phyloP scores from a whole-genome alignment of 2,797 vertebrate genomes.

The Pteronotus mesoamericanus region DNA sequence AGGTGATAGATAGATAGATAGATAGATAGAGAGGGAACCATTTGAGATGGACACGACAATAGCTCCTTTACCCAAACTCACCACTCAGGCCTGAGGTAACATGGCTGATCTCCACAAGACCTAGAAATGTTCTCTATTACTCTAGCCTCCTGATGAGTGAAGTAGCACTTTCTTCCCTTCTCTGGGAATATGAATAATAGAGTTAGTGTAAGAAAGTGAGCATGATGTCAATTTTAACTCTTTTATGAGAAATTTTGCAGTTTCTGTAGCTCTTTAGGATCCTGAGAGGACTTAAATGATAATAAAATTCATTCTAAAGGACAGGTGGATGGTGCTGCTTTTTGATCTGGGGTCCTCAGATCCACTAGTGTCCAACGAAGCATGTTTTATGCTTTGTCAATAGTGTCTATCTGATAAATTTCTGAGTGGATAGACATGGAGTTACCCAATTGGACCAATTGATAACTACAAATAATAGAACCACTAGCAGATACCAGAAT shows the following conservation, averaged over 20 bases:
- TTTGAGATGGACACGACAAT: not conserved
- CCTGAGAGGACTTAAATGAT: not conserved
- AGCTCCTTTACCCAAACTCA: not conserved
- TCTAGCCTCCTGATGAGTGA: not conserved
- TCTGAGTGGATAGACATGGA: not conserved
- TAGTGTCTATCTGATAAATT: not conserved
- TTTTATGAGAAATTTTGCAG: not conserved
- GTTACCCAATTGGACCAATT: not conserved
- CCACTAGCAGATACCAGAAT: not conserved
- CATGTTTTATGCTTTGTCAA: not conserved
- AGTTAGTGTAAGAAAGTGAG: not conserved
- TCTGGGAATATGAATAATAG: not conserved
- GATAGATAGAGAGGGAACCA: not conserved
- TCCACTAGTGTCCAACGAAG: not conserved
- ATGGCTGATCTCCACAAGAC: not conserved
- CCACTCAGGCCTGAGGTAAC: not conserved
- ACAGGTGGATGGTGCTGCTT: not conserved
- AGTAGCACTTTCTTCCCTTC: not conserved
- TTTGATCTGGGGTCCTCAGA: not conserved
- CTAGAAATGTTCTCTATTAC: not conserved
- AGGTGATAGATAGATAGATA: not conserved
- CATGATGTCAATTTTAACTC: not conserved
- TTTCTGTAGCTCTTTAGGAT: not conserved
- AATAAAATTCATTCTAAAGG: not conserved
- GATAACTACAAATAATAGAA: not conserved